Evolutionary conservation across 2,797 vertebrate genomes (phyloP), one percentile per base, ranked within the genome.

Genomic region (Myotis planiceps): DNA sequence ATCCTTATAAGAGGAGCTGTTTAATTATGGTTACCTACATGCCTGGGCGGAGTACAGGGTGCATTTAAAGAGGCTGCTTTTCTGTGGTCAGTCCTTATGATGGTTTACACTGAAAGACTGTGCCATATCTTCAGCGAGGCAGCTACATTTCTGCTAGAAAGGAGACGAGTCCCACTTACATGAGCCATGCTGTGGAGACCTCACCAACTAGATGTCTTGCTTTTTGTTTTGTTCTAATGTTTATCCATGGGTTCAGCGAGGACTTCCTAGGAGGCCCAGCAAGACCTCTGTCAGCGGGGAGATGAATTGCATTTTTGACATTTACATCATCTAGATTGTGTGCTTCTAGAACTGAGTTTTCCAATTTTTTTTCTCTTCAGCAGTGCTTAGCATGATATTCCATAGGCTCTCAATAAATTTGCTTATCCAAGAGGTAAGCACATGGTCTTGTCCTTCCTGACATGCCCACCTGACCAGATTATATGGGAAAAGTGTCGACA

Each of bases 201-300:
- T 55, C 51, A 72, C 45, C 8, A 21, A 9, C 23, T 66, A 23
- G 18, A 9, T 63, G 2, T 78, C 87, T 49, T 32, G 42, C 27
- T 80, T 92, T 92, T 85, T 53, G 21, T 68, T 92, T 95, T 90
- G 66, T 39, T 84, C 32, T 94, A 9, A 47, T 71, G 29, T 90
- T 87, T 81, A 32, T 23, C 45, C 23, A 80, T 72, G 53, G 16
- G 19, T 51, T 92, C 45, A 60, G 2, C 65, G n/a, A 74, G 80
- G 81, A 69, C 39, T 82, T 55, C 14, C 47, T 79, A 42, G 69
- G 23, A 76, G 55, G 27, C 72, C 10, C 25, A 27, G 21, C 9
- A 81, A 72, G 53, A 37, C 55, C 74, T 81, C 47, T 84, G 29
- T 96, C 23, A 74, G 19, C 1, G 0, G 32, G 18, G 15, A 14